Base-by-base conservation (phyloP, 2,113 vertebrate genomes). In the Epinephelus lanceolatus region DNA sequence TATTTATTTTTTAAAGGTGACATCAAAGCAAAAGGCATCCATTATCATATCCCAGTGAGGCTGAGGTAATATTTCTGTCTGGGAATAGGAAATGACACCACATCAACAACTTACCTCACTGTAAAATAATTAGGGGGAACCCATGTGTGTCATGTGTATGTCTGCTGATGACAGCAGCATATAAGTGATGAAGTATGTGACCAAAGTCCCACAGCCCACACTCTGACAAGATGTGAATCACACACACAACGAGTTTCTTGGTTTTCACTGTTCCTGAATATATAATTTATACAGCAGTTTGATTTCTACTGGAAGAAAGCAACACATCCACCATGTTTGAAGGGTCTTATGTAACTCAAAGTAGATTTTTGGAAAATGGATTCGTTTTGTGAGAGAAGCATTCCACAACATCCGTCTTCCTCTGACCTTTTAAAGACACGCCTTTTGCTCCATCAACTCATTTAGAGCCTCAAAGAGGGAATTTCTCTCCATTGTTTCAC, bases 401-500 rank as follows among this genome's bases (percentile, higher is more conserved):
- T 59, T 70, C 62, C 23, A 45, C 14, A n/a, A 45, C 40, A 63
- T 59, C 9, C 13, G 13, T 56, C 61, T 62, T 56, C 19, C 45
- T 51, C n/a, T 30, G 19, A 19, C 33, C 30, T 23, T 52, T 45
- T 33, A 63, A 70, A 57, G 37, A 15, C 25, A 65, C 33, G 1
- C 76, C 47, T 66, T 17, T 11, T 18, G 33, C 6, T 19, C 9
- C 67, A 27, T 60, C 25, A 59, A 18, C 37, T 33, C 2, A 10
- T 49, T 42, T 0, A 30, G 17, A 67, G 40, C 6, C 4, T 13
- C 3, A 67, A 65, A 66, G 19, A 12, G 23, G 67, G 57, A 55
- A 40, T 37, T 71, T 49, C 12, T 0, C 10, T 70, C 25, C 45
- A 76, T 84, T 89, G 66, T 89, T 52, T 1, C 0, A 23, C 19